Evolutionary conservation across 1,140 invertebrate species (phyloP), one percentile per base, ranked within the genome.

Genomic region (Muscidifurax raptorellus): DNA sequence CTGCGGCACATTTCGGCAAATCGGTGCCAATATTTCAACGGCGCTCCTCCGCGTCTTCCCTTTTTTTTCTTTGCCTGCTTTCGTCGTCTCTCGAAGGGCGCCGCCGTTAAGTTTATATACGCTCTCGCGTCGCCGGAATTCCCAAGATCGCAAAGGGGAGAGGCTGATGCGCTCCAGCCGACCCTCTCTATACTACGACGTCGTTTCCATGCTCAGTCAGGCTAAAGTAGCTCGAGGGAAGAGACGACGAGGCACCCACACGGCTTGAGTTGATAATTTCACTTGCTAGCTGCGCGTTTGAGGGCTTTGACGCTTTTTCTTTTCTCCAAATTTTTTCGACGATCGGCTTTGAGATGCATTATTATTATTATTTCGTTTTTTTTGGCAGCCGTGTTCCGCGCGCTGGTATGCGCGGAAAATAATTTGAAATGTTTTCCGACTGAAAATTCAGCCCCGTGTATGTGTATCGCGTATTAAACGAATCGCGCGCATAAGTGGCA

Each of bases 91-190:
- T 13, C 12, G 7, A 52, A 47, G 28, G 52, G 28, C 44, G 44
- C n/a, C 44, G 69, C 22, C 78, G 80, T 64, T 76, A 71, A 83
- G 52, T 71, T 40, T 83, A 76, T 83, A 76, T 67, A 66, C 71
- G 18, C 9, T 69, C 67, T 69, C 67, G n/a, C 66, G 25, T 69
- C 27, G 25, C 4, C 9, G 40, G 74, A 79, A 67, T 79, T 66
- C 77, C 25, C 18, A 67, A 79, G 77, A 67, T 79, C 74, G 74
- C 74, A 18, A 44, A n/a, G n/a, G 44, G 44, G 52, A 59, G 18
- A 59, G 52, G 52, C 52, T 59, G 52, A 59, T 59, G 52, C 36
- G 36, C 18, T 59, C 22, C 22, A 6, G 2, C 22, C 52, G 22
- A 59, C 52, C 52, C 52, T 59, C 47, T 32, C 32, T 32, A 2